phyloP scores from a whole-genome alignment of 2,888 invertebrate species.

The Drosophila infuscata region DNA sequence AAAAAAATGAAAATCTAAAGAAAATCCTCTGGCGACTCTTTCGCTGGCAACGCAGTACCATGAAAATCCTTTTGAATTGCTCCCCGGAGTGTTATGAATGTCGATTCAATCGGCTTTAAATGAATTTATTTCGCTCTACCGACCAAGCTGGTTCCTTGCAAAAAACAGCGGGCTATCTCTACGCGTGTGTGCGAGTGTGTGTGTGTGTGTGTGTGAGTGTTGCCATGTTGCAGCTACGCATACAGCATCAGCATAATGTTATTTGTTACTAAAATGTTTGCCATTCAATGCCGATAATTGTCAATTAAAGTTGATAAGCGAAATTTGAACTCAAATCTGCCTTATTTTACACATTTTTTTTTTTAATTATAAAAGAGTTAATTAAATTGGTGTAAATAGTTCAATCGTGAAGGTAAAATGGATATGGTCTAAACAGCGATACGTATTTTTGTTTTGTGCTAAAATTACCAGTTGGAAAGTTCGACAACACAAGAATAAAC shows the following conservation, averaged over 20 bases:
- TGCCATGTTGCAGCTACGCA: conserved; percentile 36
- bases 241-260: conserved; percentile 33
- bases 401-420: neutral
- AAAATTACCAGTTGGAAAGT: neutral
- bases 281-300: conserved; percentile 44
- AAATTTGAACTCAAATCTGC: neutral
- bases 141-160: conserved; percentile 8
- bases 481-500: neutral
- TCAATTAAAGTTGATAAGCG: conserved; percentile 27
- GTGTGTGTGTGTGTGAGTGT: conserved; percentile 10
- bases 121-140: conserved; percentile 81
- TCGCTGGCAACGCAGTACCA: conserved; percentile 60
- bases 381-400: neutral
- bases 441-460: neutral
- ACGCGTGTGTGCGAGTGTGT: conserved; percentile 2
- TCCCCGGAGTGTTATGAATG: conserved; percentile 84
- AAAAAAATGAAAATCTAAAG: conserved; percentile 75
- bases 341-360: neutral
- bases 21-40: conserved; percentile 74
- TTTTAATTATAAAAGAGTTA: conserved; percentile 1
- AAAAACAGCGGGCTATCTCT: neutral
- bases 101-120: conserved; percentile 83
- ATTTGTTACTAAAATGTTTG: conserved; percentile 17
- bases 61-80: conserved; percentile 83
- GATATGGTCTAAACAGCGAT: neutral